Evolutionary conservation across 2,888 invertebrate species (phyloP).

Genomic region (Tholera decimalis): DNA sequence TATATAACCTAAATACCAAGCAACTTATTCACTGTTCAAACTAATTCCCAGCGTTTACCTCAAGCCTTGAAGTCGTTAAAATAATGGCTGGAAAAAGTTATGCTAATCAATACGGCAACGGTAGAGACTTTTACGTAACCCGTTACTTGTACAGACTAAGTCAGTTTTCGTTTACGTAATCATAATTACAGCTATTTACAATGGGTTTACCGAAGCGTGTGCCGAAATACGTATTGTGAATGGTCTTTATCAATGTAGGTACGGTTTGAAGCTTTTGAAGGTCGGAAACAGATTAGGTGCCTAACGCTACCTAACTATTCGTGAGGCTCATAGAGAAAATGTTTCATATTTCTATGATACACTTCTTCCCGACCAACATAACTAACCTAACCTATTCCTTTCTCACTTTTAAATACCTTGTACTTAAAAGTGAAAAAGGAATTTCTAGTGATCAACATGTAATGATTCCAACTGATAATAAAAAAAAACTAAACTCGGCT

Average conservation of each 20-base stretch:
- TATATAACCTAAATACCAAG: slow-evolving; percentile 31
- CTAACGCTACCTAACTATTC: neutral
- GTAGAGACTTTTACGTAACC: slow-evolving; percentile 55
- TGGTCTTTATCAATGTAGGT: slow-evolving; percentile 14
- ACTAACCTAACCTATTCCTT: too few species aligned
- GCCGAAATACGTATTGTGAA: slow-evolving; percentile 12
- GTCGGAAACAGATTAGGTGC: slow-evolving; percentile 2
- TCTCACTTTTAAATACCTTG: too few species aligned
- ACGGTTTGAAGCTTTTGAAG: neutral
- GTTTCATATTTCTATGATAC: slow-evolving; percentile 1
- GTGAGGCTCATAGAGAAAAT: slow-evolving; percentile 22
- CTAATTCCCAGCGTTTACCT: slow-evolving; percentile 48
- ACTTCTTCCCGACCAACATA: neutral
- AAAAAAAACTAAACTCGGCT: too few species aligned
- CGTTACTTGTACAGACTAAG: slow-evolving; percentile 37
- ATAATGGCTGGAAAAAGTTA: slow-evolving; percentile 60
- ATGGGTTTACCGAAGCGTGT: slow-evolving; percentile 22
- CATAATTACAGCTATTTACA: slow-evolving; percentile 36
- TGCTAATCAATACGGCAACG: slow-evolving; percentile 63
- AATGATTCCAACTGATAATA: too few species aligned
- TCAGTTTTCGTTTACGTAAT: slow-evolving; percentile 48
- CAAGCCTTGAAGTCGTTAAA: slow-evolving; percentile 55
- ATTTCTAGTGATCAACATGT: too few species aligned
- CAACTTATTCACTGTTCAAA: slow-evolving; percentile 25
- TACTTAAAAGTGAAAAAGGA: too few species aligned